Base-by-base conservation (phyloP, 2,888 invertebrate genomes). In the Nemotelus nigrinus region DNA sequence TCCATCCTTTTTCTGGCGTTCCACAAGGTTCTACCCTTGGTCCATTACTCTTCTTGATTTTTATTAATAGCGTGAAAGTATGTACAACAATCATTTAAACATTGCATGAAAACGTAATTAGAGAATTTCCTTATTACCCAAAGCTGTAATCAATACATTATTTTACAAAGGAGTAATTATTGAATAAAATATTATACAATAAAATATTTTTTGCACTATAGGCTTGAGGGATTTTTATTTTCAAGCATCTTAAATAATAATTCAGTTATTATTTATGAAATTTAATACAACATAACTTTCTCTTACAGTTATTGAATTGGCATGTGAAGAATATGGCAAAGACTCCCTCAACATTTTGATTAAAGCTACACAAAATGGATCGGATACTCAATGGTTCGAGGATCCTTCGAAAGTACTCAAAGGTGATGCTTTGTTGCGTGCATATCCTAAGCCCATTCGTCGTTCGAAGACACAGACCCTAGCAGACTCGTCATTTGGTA, bases 271-370 rank as follows among this genome's bases (percentile, higher is more conserved):
- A 1, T 10, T 53, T 6, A 53, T 7, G 7, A 53, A 53, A 7
- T 10, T 79, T 8, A 76, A 55, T 53, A 72, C 45, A 41, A 10
- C 43, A 43, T 45, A 10, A 67, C 47, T 8, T 68, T 50, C 39
- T 68, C 77, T 86, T 88, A 2, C 88, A 97, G 97, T 96, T 48
- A 97, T 97, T 83, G 97, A 98, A 88, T 87, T 98, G 82, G 96
- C 97, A 0, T 95, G 96, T 82, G 97, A 94, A 0, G 97, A 98
- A 88, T 93, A 96, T 83, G 97, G 97, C 0, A 90, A 91, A 48
- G 95, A 96, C 81, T 93, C 93, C 86, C 90, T 95, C 25, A 88
- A 91, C 10, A 83, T 87, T 0, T 88, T 96, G 82, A 91, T 92
- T 25, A 87, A 88, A 5, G 92, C 91, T 76, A 90, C 92, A 0